Evolutionary conservation across 2,888 invertebrate genomes (phyloP), one percentile per base, ranked within the genome.

Genomic region (Nyleta sp.): DNA sequence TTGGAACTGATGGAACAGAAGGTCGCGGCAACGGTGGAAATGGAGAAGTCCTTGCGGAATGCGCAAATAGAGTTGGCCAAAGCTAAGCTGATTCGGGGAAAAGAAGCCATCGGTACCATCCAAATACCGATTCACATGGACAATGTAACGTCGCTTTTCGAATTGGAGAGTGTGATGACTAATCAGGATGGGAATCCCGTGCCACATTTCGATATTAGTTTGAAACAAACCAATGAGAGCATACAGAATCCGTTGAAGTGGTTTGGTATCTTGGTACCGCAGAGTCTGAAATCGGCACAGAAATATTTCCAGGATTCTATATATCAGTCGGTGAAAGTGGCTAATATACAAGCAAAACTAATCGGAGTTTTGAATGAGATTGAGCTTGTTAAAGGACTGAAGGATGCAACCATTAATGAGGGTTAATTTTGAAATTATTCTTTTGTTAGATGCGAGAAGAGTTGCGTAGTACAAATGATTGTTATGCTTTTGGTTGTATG

Each of bases 221-320:
- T 88, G 1, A 88, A 85, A 50, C 74, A 80, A 11, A 82, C 85
- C 1, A 90, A 89, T 2, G 90, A 89, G 24, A 85, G 91, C 84
- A 90, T 86, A 60, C 84, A 86, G 22, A 94, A 97, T 88, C 97
- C 97, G 0, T 88, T 97, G 28, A 94, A 94, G 80, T 97, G 97
- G 97, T 98, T 97, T 91, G 97, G 97, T 10, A 93, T 96, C 38
- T 91, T 98, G 33, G 96, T 97, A 0, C 97, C 97, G 0, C 94
- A 95, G 85, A 94, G 95, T 87, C 91, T 98, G 85, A 94, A 95
- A 84, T 93, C 92, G 81, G 96, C 97, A 0, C 96, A 96, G 86
- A 92, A 92, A 60, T 93, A 94, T 84, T 98, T 96, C 87, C 93
- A 94, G 84, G 94, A 94, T 83, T 92, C 95, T 1, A 85, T 96